Percentiles rank a stretch among this genome's conserved stretches.
phyloP scores from a whole-genome alignment of 2,113 vertebrate species.

The Oryzias celebensis region DNA sequence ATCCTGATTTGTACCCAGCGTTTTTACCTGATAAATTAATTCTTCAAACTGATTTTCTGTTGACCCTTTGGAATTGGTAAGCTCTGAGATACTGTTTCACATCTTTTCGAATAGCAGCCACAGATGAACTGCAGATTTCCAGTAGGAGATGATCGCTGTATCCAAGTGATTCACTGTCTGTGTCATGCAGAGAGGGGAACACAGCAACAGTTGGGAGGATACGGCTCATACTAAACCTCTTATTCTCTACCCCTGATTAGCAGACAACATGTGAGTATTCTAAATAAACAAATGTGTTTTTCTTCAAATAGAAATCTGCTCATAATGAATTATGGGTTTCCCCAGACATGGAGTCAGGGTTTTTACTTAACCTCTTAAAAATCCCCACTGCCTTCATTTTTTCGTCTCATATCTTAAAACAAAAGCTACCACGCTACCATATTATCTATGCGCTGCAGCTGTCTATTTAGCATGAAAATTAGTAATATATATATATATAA shows the following conservation, averaged over 20 bases:
- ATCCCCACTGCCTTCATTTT: background rate
- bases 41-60: too few species aligned
- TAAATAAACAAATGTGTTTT: background rate
- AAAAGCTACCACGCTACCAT: background rate
- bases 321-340: too few species aligned
- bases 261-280: background rate
- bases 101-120: too few species aligned
- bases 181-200: slow-evolving; percentile 12
- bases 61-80: too few species aligned
- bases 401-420: background rate
- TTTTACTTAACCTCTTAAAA: too few species aligned
- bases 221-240: background rate
- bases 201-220: slow-evolving; percentile 21
- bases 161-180: slow-evolving; percentile 34
- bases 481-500: too few species aligned
- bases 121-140: too few species aligned
- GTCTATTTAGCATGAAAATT: background rate
- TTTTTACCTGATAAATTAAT: too few species aligned
- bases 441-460: background rate
- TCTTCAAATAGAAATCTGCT: too few species aligned
- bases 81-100: too few species aligned
- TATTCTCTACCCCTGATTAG: background rate
- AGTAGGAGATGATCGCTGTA: slow-evolving; percentile 26
- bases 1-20: too few species aligned
- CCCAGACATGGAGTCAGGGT: too few species aligned